Evolutionary conservation across 1,140 invertebrate species (phyloP), one percentile per base, ranked within the genome.

Genomic region (Leptinotarsa defecta): DNA sequence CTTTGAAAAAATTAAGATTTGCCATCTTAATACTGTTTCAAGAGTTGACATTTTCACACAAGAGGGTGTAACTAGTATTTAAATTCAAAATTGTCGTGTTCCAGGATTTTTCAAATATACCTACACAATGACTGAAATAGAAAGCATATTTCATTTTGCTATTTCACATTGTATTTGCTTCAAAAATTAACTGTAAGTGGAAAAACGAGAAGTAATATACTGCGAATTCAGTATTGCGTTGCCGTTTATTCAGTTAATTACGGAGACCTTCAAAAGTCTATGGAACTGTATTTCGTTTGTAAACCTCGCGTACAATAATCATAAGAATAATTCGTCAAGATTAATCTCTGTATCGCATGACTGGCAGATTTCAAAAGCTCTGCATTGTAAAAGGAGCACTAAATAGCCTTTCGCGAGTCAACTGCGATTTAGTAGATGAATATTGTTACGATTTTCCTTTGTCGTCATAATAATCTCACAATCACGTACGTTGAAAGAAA

Each of bases 351-450:
- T 15, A 57, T 57, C 17, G 52, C 52, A 57, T 57, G 52, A 57
- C 52, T 57, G 52, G n/a, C n/a, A 13, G 13, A 15, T 57, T 57
- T 57, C 17, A 57, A 57, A 57, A 57, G 52, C 52, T 57, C 5
- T 57, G n/a, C 52, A 57, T 15, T 57, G 52, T 57, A 57, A 57
- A 57, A 57, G 52, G n/a, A 15, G 52, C 52, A 57, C 52, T 57
- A 57, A 57, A 57, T 57, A 57, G 52, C 52, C 52, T 57, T 57
- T 57, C 52, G 52, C 52, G 52, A 57, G 52, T 19, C 52, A 57
- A 57, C 15, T 57, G 52, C 52, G 52, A 57, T 57, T 57, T 17
- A 57, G 52, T 57, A 57, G 52, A 17, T 57, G 52, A 57, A 17
- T 57, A 57, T 57, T 57, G 52, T 57, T 57, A 57, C 52, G 52